A percentile compares a stretch with the other conserved stretches of the same genome.
Conservation (phyloP, 2,113 vertebrate genomes). For the Phasianus colchicus region DNA sequence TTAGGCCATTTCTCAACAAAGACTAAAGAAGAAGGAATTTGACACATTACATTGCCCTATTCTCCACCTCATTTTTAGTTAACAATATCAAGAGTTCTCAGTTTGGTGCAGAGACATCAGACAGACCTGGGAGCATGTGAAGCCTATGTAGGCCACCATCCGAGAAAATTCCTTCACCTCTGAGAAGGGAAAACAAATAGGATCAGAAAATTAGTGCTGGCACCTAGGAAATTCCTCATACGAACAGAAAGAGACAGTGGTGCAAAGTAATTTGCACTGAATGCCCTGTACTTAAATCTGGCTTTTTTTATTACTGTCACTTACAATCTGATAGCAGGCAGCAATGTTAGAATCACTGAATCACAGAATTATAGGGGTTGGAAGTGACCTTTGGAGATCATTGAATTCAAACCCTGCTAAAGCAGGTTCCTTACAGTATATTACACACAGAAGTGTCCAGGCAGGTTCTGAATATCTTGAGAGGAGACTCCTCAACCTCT, state of each 20-base stretch:
- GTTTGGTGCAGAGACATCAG: neutral
- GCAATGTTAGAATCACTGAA: neutral
- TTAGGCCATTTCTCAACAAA: neutral
- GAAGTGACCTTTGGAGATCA: no score
- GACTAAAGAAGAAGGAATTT: neutral
- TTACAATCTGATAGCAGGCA: neutral
- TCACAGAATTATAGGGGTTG: no score
- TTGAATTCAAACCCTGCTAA: no score
- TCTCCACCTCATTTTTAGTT: neutral
- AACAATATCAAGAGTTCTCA: accelerated
- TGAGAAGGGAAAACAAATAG: neutral
- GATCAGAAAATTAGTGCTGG: neutral
- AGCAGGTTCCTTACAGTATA: no score
- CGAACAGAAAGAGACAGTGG: neutral
- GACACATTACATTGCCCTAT: neutral
- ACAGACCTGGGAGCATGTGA: accelerated
- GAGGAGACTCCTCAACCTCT: no score
- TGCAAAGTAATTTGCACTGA: neutral
- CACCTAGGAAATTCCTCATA: neutral
- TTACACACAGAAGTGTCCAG: no score
- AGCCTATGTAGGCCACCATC: neutral
- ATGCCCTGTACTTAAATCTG: neutral
- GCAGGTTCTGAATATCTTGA: no score
- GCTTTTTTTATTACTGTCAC: neutral
- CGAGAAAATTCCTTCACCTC: neutral